These are phyloP conservation scores for Anabacerthia variegaticeps DNA, from an alignment of 2,797 vertebrate species.

Conservation along the genomic window DNA sequence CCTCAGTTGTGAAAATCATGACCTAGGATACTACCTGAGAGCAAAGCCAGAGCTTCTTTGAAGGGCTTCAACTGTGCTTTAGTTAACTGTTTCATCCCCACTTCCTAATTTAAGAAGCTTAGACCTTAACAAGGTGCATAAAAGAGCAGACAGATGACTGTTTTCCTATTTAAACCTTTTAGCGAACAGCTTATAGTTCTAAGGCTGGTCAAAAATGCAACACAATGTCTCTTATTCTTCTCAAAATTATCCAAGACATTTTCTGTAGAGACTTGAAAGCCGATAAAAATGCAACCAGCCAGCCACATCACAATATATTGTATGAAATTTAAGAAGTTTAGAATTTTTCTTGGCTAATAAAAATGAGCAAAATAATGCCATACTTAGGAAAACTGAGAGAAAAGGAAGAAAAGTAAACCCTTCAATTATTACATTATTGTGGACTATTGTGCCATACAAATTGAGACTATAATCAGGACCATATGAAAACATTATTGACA, in stretches of 20 bases:
- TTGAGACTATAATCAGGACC: neutral
- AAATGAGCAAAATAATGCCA: neutral
- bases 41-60: neutral
- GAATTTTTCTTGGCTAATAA: neutral
- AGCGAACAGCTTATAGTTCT: neutral
- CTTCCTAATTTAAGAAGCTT: neutral
- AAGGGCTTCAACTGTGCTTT: neutral
- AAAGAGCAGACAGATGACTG: neutral
- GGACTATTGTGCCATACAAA: neutral
- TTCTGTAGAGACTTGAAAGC: neutral
- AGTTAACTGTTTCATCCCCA: neutral
- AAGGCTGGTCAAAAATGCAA: neutral
- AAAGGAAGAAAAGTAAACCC: neutral
- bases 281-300: neutral
- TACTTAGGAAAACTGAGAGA: neutral
- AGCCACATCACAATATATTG: neutral
- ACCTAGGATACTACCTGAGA: neutral
- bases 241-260: neutral
- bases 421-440: neutral
- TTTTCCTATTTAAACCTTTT: neutral
- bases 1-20: neutral
- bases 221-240: neutral
- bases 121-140: neutral
- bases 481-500: neutral
- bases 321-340: neutral